Evolutionary conservation across 2,797 vertebrate species (phyloP).

Genomic region (Eupleurogrammus muticus): DNA sequence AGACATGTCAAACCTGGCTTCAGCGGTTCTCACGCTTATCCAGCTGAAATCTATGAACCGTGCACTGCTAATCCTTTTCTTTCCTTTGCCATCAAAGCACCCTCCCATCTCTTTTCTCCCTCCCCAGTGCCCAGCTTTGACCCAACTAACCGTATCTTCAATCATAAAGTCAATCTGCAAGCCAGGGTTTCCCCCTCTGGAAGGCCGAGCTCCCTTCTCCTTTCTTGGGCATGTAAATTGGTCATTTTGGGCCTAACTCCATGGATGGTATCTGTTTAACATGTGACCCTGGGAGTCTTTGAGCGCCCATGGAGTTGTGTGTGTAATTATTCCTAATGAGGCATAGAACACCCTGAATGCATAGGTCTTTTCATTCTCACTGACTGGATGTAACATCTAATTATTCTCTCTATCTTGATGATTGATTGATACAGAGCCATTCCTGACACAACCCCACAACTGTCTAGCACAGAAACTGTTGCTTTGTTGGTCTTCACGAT

Average conservation of each 20-base stretch:
- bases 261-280: conserved; percentile 65
- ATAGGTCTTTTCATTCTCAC: conserved; percentile 27
- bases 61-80: conserved; percentile 58
- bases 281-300: conserved; percentile 62
- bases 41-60: conserved; percentile 47
- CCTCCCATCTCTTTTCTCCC: conserved; percentile 26
- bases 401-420: background rate
- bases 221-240: conserved; percentile 62
- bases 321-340: conserved; percentile 71
- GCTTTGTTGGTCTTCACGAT: background rate
- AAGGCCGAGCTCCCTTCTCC: conserved; percentile 25
- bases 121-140: conserved; percentile 27
- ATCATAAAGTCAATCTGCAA: conserved; percentile 54
- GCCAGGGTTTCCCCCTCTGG: conserved; percentile 26
- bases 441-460: background rate
- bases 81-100: conserved; percentile 32
- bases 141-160: conserved; percentile 58
- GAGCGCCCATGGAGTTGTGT: conserved; percentile 38
- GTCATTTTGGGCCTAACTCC: conserved; percentile 48
- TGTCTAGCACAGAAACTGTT: background rate
- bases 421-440: background rate
- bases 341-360: conserved; percentile 16
- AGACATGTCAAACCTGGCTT: conserved; percentile 56
- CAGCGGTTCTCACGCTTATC: conserved; percentile 70
- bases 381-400: conserved; percentile 4